Conservation (phyloP, 2,797 vertebrate genomes). For the Eulemur mongoz region DNA sequence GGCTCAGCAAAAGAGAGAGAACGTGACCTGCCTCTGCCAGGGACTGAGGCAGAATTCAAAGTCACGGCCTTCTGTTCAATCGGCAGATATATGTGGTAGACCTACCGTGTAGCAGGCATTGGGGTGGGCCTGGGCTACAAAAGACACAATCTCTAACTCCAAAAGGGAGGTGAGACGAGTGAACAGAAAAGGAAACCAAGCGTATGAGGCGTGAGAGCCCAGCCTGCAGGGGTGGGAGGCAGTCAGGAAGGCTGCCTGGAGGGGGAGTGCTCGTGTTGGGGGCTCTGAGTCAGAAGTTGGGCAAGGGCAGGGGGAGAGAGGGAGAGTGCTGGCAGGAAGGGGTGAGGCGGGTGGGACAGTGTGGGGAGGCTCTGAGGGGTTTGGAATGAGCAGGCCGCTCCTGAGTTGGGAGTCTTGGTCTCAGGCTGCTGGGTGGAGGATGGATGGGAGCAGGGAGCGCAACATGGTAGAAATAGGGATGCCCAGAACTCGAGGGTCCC, state of each 20-base stretch:
- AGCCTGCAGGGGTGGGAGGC: not conserved
- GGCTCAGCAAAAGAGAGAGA: not conserved
- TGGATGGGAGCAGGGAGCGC: not conserved
- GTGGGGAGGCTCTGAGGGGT: not conserved
- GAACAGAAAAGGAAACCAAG: not conserved
- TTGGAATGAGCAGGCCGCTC: not conserved
- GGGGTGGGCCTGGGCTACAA: not conserved
- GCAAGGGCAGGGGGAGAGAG: not conserved
- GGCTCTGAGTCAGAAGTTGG: not conserved
- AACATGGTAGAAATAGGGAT: not conserved
- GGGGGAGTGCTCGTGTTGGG: not conserved
- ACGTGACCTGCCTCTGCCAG: rapidly evolving
- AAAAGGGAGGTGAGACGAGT: rapidly evolving
- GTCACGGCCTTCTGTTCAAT: not conserved
- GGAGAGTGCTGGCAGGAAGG: not conserved
- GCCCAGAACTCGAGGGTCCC: not conserved
- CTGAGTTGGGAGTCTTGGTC: not conserved
- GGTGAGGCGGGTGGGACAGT: not conserved
- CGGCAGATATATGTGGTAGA: rapidly evolving
- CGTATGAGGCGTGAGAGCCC: not conserved
- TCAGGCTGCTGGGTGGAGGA: not conserved
- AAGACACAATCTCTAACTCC: not conserved
- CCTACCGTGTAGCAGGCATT: not conserved
- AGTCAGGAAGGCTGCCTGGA: not conserved
- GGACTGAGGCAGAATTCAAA: not conserved